Percentiles rank a stretch among this genome's conserved stretches.
phyloP scores from a whole-genome alignment of 2,888 invertebrate genomes.

The Aspidiotus destructor region DNA sequence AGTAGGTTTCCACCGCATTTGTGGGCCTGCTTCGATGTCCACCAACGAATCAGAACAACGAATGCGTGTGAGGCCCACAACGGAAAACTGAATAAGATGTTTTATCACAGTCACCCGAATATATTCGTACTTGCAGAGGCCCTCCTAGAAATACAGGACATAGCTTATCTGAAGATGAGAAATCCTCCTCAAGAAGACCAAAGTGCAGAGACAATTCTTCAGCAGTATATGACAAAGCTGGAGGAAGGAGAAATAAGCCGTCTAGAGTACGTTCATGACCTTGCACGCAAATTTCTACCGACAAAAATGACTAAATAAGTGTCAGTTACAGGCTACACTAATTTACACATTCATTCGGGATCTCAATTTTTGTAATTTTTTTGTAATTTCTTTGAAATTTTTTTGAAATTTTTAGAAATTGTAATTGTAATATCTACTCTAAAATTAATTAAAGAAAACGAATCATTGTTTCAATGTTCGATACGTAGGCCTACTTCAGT shows the following conservation, averaged over 20 bases:
- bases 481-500: no score
- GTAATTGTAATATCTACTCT: no score
- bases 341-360: no score
- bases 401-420: no score
- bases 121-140: neutral
- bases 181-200: neutral
- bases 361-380: no score
- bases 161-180: neutral
- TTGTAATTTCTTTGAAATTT: no score
- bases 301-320: no score
- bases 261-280: neutral
- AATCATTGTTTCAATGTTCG: no score
- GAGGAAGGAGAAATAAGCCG: neutral
- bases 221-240: neutral
- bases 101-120: slow-evolving; percentile 3
- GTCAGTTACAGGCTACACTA: no score
- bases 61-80: neutral
- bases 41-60: neutral
- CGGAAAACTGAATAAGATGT: neutral
- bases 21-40: neutral
- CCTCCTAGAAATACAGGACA: slow-evolving; percentile 5
- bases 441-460: no score
- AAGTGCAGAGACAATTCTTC: neutral
- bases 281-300: no score
- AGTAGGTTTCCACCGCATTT: neutral